Evolutionary conservation across 2,888 invertebrate species (phyloP), one percentile per base, ranked within the genome.

Genomic region (Coremacera marginata): DNA sequence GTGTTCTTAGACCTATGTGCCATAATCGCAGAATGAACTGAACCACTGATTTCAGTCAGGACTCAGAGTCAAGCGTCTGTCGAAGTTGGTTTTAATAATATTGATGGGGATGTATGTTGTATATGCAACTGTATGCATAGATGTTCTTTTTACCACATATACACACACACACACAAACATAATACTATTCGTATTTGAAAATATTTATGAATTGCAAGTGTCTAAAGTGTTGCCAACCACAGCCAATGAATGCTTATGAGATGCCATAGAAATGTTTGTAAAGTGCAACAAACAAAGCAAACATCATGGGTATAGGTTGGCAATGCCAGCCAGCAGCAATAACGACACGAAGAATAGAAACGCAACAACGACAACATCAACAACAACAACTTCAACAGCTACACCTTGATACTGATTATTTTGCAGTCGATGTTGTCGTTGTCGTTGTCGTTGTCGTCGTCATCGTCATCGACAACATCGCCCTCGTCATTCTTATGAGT

Each of bases 231-330:
- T 55, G 55, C 55, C 55, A 55, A n/a, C 55, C 55, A 55, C 55
- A 55, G 22, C 55, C 55, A 55, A 55, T 55, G 44, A 55, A 55
- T 55, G 55, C 55, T 11, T 55, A 19, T 8, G 55, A n/a, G 22
- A 19, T 19, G 55, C 22, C 19, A 55, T 55, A 55, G 55, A 55
- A 55, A 55, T 22, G n/a, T 55, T 55, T 5, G 55, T 9, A n/a
- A 55, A 55, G 55, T 55, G n/a, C 55, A 55, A 55, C n/a, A 55
- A 55, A 22, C 55, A 55, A 19, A 55, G 55, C 55, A 55, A 55
- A 44, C 22, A 22, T 55, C 19, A 19, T 55, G 55, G 55, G 7
- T 19, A 55, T 11, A 22, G 8, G 55, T 55, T 55, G 55, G 55
- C 22, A 55, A 55, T 19, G 22, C 55, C 22, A 55, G 55, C 55